A percentile compares a stretch with the other conserved stretches of the same genome.
Evolutionary conservation across 2,113 vertebrate genomes (phyloP).

Genomic region (Oreotrochilus melanogaster): DNA sequence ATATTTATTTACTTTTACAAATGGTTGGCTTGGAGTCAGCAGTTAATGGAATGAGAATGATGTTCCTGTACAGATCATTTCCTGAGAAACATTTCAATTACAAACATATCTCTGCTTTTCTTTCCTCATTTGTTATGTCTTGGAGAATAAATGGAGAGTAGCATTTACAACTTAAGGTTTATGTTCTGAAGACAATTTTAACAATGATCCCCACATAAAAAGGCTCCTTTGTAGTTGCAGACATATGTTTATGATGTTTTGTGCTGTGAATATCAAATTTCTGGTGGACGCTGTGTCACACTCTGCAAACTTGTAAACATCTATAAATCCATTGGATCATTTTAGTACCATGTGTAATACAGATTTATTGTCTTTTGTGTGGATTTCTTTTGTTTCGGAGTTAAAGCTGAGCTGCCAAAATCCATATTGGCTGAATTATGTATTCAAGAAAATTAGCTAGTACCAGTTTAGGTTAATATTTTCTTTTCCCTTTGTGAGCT

Average conservation of each 20-base stretch:
- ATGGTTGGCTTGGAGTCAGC: constrained; percentile 81
- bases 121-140: constrained; percentile 78
- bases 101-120: constrained; percentile 80
- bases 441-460: constrained; percentile 44
- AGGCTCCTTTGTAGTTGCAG: constrained; percentile 56
- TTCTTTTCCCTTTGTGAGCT: constrained; percentile 30
- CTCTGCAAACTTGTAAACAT: constrained; percentile 63
- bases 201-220: constrained; percentile 63
- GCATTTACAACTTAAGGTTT: constrained; percentile 69
- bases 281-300: constrained; percentile 64
- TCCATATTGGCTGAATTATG: constrained; percentile 43
- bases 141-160: constrained; percentile 72
- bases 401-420: constrained; percentile 40
- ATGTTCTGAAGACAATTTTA: constrained; percentile 77
- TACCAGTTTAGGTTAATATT: constrained; percentile 43
- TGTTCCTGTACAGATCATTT: constrained; percentile 81
- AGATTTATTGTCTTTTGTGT: constrained; percentile 71
- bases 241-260: constrained; percentile 67
- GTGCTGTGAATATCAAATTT: constrained; percentile 65
- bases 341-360: constrained; percentile 65
- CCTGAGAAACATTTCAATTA: constrained; percentile 82
- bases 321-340: constrained; percentile 62
- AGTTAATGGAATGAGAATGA: constrained; percentile 84
- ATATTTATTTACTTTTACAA: constrained; percentile 83
- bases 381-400: constrained; percentile 64